A percentile compares a stretch with the other conserved stretches of the same genome.
Evolutionary conservation across 1,140 invertebrate species (phyloP).

Genomic region (Hylaeus anthracinus): DNA sequence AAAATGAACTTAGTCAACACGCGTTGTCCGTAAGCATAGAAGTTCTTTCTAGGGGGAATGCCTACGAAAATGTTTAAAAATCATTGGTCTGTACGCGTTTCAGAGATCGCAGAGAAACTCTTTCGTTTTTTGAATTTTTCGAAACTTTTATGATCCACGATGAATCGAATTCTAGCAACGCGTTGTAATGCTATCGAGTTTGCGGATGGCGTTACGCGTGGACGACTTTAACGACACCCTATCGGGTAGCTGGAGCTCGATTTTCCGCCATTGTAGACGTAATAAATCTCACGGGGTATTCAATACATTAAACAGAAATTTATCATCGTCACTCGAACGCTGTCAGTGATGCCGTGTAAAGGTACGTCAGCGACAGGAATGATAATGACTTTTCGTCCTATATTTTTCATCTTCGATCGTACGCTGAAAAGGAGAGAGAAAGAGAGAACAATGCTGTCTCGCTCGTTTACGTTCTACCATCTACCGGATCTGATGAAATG

Average conservation of each 20-base stretch:
- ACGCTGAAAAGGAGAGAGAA: background rate
- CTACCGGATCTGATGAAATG: background rate
- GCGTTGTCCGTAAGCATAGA: no score
- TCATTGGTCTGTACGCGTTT: background rate
- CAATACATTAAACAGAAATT: slow-evolving; percentile 65
- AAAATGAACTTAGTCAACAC: no score
- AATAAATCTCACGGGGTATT: slow-evolving; percentile 46
- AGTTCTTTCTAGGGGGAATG: no score
- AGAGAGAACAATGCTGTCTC: slow-evolving; percentile 4
- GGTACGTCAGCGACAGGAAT: slow-evolving; percentile 23
- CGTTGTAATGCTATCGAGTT: no score
- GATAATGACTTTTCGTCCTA: slow-evolving; percentile 47
- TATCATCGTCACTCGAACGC: slow-evolving; percentile 55
- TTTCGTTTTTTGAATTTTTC: background rate
- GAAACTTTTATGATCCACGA: background rate
- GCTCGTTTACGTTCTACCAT: background rate
- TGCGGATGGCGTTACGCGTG: background rate
- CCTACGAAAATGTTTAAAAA: no score
- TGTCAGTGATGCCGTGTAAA: slow-evolving; percentile 49
- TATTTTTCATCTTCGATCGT: slow-evolving; percentile 22
- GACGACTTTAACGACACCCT: background rate
- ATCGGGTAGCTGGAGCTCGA: background rate
- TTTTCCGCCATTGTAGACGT: slow-evolving; percentile 26
- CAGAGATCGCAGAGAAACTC: background rate
- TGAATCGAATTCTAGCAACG: slow-evolving; percentile 34